Conservation (phyloP, 2,888 invertebrate species). For the Euplexia lucipara region DNA sequence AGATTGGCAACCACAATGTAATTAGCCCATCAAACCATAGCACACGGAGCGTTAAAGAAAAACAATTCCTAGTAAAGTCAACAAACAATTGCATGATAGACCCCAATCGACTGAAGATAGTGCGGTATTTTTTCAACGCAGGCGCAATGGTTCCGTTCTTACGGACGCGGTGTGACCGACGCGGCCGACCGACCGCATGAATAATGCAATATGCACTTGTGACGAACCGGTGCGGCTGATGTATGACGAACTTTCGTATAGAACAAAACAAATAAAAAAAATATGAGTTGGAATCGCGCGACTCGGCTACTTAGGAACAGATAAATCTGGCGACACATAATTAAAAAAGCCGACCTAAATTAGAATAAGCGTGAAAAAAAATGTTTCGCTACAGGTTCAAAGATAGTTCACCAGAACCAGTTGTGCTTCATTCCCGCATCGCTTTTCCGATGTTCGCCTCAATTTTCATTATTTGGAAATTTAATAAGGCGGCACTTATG, state of each 20-base stretch:
- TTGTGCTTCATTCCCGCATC: no score
- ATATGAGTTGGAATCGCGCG: no score
- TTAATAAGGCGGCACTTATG: no score
- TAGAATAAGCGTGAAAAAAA: no score
- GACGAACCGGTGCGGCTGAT: conserved; percentile 56
- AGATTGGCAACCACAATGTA: background rate
- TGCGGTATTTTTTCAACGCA: conserved; percentile 66
- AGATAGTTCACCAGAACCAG: no score
- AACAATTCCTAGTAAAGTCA: conserved; percentile 60
- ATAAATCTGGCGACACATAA: no score
- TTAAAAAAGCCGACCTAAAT: no score
- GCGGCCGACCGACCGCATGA: conserved; percentile 73
- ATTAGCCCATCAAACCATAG: conserved; percentile 39
- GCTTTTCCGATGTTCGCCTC: no score
- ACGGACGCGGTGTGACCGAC: conserved; percentile 74
- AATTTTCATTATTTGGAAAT: no score
- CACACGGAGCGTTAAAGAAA: conserved; percentile 44
- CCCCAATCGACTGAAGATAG: conserved; percentile 55
- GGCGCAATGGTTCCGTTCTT: conserved; percentile 66
- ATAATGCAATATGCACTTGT: conserved; percentile 77
- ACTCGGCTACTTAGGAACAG: no score
- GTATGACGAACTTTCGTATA: conserved; percentile 47
- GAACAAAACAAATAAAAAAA: background rate
- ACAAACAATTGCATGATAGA: conserved; percentile 62
- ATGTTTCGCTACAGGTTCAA: no score